These are phyloP conservation scores for Dascyllus trimaculatus DNA, from an alignment of 2,113 vertebrate species.

Conservation along the genomic window DNA sequence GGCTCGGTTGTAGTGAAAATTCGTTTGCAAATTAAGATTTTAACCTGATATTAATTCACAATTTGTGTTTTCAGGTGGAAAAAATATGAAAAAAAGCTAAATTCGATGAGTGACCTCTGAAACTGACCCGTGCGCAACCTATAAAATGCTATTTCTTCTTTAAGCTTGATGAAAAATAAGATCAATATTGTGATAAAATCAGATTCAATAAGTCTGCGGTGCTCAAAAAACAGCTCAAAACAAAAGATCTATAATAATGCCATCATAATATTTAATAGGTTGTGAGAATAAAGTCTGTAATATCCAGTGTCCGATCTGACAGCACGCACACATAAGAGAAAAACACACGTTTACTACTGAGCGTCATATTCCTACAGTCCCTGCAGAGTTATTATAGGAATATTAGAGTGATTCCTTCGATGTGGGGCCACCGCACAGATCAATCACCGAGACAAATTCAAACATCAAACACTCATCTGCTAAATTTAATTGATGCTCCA, in stretches of 20 bases:
- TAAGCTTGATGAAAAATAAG: constrained; percentile 27
- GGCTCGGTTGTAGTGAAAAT: too few relatives aligned
- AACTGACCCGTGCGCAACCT: too few relatives aligned
- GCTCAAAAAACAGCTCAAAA: too few relatives aligned
- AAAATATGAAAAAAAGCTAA: too few relatives aligned
- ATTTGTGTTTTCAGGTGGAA: too few relatives aligned
- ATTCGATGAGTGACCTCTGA: not conserved
- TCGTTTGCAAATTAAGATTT: not conserved
- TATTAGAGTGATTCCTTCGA: constrained; percentile 26
- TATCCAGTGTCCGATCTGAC: constrained; percentile 13
- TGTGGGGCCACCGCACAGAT: constrained; percentile 12
- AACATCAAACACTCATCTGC: constrained; percentile 36
- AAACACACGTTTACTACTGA: not conserved
- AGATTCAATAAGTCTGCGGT: constrained; percentile 26
- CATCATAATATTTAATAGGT: constrained; percentile 12
- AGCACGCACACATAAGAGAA: not conserved
- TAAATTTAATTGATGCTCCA: constrained; percentile 36
- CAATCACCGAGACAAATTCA: constrained; percentile 33
- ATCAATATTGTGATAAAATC: constrained; percentile 38
- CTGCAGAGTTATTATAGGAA: constrained; percentile 3
- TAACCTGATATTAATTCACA: not conserved
- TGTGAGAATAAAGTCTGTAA: constrained; percentile 13
- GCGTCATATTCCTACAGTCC: not conserved
- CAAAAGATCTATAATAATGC: constrained; percentile 41
- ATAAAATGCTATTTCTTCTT: not conserved